Percentiles rank a stretch among this genome's conserved stretches.
These are phyloP conservation scores for Saturnia japonica DNA, from an alignment of 2,888 invertebrate species.

Conservation along the genomic window DNA sequence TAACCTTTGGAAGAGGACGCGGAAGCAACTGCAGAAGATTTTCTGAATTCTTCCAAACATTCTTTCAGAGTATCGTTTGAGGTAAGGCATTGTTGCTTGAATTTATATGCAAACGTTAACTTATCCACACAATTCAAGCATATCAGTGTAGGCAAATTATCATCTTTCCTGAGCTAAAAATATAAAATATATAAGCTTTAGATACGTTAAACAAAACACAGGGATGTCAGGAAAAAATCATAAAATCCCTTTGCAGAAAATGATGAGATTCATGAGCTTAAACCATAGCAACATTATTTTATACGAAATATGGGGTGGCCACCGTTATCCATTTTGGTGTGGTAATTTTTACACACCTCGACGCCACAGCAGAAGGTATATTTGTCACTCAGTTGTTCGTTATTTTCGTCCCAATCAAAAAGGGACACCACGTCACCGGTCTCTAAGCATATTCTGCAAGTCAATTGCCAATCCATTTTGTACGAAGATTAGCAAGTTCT, in stretches of 20 bases:
- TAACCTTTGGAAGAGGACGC: conserved; percentile 57
- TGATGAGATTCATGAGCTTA: conserved; percentile 43
- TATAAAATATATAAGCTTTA: conserved; percentile 16
- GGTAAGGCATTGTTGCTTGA: conserved; percentile 75
- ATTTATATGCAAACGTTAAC: conserved; percentile 73
- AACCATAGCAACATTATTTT: conserved; percentile 79
- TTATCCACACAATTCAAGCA: conserved; percentile 77
- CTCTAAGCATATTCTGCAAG: conserved; percentile 77
- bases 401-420: conserved; percentile 81
- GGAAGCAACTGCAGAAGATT: conserved; percentile 62
- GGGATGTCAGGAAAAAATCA: conserved; percentile 77
- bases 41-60: conserved; percentile 74
- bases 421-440: conserved; percentile 79
- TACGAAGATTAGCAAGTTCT: background rate
- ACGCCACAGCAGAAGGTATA: conserved; percentile 76
- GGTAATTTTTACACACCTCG: conserved; percentile 75
- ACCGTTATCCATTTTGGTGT: conserved; percentile 75
- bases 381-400: conserved; percentile 79
- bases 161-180: conserved; percentile 72
- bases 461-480: conserved; percentile 81
- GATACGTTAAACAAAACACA: conserved; percentile 32
- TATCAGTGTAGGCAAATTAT: conserved; percentile 75
- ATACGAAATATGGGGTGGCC: conserved; percentile 80
- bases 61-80: conserved; percentile 77
- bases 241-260: conserved; percentile 39